Evolutionary conservation across 2,797 vertebrate species (phyloP).

Genomic region (Malurus leucopterus): DNA sequence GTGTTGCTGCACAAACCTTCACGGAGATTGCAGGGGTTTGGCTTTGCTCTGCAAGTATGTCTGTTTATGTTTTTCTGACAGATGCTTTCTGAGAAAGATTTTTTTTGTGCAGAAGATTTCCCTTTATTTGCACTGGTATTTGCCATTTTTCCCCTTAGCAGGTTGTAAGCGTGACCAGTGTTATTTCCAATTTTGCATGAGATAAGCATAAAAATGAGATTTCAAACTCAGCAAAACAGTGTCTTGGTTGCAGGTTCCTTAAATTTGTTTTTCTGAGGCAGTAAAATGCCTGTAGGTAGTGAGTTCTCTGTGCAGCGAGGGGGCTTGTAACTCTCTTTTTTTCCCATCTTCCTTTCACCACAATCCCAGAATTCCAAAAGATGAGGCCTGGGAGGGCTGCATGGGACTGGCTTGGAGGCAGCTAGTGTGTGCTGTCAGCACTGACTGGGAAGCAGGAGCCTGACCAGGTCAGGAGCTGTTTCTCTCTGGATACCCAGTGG

Average conservation of each 20-base stretch:
- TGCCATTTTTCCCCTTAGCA: not conserved
- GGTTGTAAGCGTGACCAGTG: not conserved
- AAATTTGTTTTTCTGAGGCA: not conserved
- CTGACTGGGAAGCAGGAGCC: not conserved
- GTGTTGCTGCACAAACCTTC: not conserved
- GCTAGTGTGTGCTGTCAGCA: not conserved
- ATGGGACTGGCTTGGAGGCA: not conserved
- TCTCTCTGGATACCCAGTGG: not conserved
- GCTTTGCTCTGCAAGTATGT: not conserved
- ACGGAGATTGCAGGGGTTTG: not conserved
- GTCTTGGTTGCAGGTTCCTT: not conserved
- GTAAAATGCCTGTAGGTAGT: not conserved
- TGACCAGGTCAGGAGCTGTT: not conserved
- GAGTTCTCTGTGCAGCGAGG: not conserved
- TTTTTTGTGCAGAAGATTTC: not conserved
- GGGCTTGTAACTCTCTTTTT: not conserved
- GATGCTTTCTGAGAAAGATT: not conserved
- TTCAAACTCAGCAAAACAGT: not conserved
- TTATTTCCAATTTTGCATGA: constrained; percentile 12
- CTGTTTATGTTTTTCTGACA: not conserved
- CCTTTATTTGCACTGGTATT: not conserved
- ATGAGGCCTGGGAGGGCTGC: not conserved
- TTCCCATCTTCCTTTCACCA: not conserved
- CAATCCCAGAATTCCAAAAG: not conserved
- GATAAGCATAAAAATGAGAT: not conserved